phyloP scores from a whole-genome alignment of 2,888 invertebrate species.

The Tachina lurida region DNA sequence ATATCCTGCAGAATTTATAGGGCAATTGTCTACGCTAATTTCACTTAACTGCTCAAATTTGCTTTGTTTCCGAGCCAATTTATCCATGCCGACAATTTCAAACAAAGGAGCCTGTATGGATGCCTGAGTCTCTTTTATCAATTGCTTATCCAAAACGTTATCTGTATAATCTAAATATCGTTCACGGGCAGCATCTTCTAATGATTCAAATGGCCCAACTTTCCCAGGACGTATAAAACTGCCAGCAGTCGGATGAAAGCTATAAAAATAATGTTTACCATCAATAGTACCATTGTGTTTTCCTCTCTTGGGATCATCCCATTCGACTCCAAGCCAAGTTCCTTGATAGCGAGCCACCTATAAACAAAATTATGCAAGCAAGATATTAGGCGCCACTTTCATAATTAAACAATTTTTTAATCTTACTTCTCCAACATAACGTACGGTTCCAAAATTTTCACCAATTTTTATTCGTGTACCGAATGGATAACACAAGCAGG shows the following conservation, averaged over 20 bases:
- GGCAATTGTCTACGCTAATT: conserved; percentile 80
- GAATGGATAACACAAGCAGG: conserved; percentile 80
- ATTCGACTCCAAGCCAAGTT: conserved; percentile 97
- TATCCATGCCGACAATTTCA: conserved; percentile 95
- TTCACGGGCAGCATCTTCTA: conserved; percentile 89
- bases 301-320: conserved; percentile 95
- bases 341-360: conserved; percentile 87
- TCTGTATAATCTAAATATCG: conserved; percentile 84
- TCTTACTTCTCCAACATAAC: conserved; percentile 89
- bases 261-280: conserved; percentile 91
- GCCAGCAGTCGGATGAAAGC: conserved; percentile 90
- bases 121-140: conserved; percentile 87
- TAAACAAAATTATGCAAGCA: neutral
- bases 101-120: conserved; percentile 91
- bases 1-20: conserved; percentile 87
- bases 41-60: conserved; percentile 81
- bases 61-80: conserved; percentile 87
- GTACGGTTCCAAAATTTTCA: conserved; percentile 85
- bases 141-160: conserved; percentile 85
- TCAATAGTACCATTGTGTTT: conserved; percentile 96
- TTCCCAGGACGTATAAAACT: conserved; percentile 94
- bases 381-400: neutral
- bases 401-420: conserved; percentile 25
- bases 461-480: conserved; percentile 81
- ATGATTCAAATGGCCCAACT: conserved; percentile 88